Base-by-base conservation (phyloP, 2,113 vertebrate genomes). In the Ctenomys sociabilis region DNA sequence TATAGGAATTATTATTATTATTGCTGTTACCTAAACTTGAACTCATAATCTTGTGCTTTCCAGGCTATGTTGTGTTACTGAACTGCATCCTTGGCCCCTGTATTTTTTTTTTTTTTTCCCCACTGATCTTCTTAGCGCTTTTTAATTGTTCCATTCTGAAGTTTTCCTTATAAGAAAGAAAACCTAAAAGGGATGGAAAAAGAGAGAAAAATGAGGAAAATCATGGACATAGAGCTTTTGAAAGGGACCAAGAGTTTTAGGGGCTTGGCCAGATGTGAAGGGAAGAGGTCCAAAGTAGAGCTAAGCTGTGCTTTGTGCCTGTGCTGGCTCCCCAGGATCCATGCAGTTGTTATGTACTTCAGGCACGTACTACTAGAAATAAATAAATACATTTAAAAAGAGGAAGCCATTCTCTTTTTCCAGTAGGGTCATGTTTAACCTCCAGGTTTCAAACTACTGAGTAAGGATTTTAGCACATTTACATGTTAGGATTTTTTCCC, bases 381-480 rank as follows among this genome's bases (percentile, higher is more conserved):
- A 37, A 77, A 49, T 30, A 49, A 49, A 49, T 49, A 16, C 2
- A 78, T 78, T 9, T 16, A 49, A 11, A 37, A 75, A 63, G 28
- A 87, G 5, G 28, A 78, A n/a, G 28, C 11, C 30, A 90, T 92
- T 93, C 40, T 83, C 7, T 57, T 68, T 91, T 10, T 83, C 59
- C 22, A 54, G 13, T 37, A 32, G 66, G n/a, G 75, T 83, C 40
- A 17, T 70, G 17, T 85, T 93, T 91, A 26, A 81, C 6, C 10
- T 10, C 10, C 12, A 49, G 63, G 24, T 63, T 81, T 97, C 64
- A 94, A 86, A 88, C 16, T 83, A n/a, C 40, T 80, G 32, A 57
- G 61, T 30, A 14, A 61, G 45, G 24, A 57, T 88, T 93, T 95
- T 75, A 93, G 22, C 85, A 59, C 57, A 43, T 35, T 93, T 85